Evolutionary conservation across 1,140 invertebrate genomes (phyloP).

Genomic region (Heliconius nattereri): DNA sequence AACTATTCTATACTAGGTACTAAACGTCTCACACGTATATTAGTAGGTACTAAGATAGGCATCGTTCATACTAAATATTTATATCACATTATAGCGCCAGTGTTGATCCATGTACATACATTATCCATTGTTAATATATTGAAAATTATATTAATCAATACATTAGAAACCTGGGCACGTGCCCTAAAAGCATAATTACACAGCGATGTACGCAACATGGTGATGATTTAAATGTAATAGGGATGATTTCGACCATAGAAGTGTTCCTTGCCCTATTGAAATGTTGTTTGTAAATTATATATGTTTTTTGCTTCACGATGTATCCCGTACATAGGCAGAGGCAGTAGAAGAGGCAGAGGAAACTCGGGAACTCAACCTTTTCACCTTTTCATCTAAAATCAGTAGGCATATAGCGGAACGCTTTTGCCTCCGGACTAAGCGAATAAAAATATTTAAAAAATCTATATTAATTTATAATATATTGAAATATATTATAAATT

Average conservation of each 20-base stretch:
- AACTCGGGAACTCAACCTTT: too few relatives aligned
- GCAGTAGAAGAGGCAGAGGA: too few relatives aligned
- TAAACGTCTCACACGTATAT: background rate
- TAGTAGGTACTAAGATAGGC: background rate
- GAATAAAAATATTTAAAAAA: too few relatives aligned
- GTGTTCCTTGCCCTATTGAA: background rate
- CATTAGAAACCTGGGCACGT: background rate
- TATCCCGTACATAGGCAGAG: too few relatives aligned
- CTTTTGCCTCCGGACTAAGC: too few relatives aligned
- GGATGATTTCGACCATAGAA: background rate
- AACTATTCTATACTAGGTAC: background rate
- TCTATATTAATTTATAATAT: too few relatives aligned
- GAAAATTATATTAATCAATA: constrained; percentile 9
- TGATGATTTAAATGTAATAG: background rate
- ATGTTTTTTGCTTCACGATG: background rate
- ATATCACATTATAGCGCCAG: background rate
- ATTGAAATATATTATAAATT: too few relatives aligned
- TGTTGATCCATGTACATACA: background rate
- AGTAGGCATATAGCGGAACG: too few relatives aligned
- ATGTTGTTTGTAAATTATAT: background rate
- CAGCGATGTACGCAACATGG: background rate
- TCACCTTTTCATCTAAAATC: too few relatives aligned
- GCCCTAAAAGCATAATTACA: constrained; percentile 5
- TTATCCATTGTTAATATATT: background rate
- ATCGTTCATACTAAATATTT: constrained; percentile 1